phyloP scores from a whole-genome alignment of 2,113 vertebrate species.

The Agapornis roseicollis region DNA sequence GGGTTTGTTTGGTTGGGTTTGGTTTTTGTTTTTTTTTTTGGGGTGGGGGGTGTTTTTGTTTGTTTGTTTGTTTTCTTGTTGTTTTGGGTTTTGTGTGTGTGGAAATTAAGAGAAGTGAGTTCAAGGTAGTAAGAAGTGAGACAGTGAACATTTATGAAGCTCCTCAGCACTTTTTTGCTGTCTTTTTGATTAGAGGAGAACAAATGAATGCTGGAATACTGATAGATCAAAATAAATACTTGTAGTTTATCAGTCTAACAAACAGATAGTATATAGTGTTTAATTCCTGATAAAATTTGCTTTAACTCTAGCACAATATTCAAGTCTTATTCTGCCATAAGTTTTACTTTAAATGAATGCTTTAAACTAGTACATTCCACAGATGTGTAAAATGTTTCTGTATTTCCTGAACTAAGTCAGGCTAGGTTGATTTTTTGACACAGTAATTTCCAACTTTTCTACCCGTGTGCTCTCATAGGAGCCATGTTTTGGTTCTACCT shows the following conservation, averaged over 20 bases:
- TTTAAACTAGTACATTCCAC: not conserved
- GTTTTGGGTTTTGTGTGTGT: not conserved
- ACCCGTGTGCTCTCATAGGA: not conserved
- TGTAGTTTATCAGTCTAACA: not conserved
- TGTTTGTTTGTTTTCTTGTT: no score
- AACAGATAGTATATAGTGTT: not conserved
- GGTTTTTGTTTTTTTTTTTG: no score
- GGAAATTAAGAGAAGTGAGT: not conserved
- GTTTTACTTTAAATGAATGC: not conserved
- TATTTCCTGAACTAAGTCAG: not conserved
- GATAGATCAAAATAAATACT: not conserved
- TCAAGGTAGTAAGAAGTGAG: not conserved
- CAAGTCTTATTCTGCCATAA: not conserved
- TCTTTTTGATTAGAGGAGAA: not conserved
- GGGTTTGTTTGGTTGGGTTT: no score
- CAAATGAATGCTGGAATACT: not conserved
- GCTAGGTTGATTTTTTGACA: not conserved
- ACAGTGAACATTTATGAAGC: not conserved
- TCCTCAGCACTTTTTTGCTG: not conserved
- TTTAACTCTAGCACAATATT: not conserved
- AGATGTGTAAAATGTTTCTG: not conserved
- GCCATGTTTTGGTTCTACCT: not conserved
- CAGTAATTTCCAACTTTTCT: not conserved
- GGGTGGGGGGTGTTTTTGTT: no score
- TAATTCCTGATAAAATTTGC: not conserved